These are phyloP conservation scores for Ptychochromis oligacanthus DNA, from an alignment of 2,113 vertebrate genomes.

Conservation along the genomic window DNA sequence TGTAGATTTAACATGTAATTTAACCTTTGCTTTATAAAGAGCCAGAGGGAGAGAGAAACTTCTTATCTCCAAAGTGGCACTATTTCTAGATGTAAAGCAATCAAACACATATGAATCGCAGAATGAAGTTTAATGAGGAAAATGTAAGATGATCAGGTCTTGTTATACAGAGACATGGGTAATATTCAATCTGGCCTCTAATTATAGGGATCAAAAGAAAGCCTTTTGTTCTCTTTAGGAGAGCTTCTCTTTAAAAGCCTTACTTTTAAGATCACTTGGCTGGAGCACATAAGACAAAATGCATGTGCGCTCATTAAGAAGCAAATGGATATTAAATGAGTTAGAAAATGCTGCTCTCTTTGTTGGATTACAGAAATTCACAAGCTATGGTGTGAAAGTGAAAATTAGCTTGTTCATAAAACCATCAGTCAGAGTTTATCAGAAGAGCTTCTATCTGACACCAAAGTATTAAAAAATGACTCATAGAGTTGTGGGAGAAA, in stretches of 20 bases:
- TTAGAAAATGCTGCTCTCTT: background rate
- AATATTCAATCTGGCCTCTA: slow-evolving; percentile 26
- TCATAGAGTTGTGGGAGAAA: background rate
- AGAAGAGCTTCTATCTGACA: background rate
- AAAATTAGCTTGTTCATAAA: background rate
- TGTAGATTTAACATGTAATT: background rate
- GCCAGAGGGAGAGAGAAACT: background rate
- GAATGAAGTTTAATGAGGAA: slow-evolving; percentile 30
- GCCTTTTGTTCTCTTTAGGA: slow-evolving; percentile 34
- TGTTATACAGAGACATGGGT: slow-evolving; percentile 9
- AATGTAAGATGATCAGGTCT: slow-evolving; percentile 34
- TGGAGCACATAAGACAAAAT: slow-evolving; percentile 9
- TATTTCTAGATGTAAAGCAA: background rate
- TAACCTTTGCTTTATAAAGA: slow-evolving; percentile 2
- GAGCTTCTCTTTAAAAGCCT: slow-evolving; percentile 35
- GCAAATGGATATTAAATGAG: slow-evolving; percentile 19
- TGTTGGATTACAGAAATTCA: slow-evolving; percentile 3
- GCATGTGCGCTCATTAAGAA: slow-evolving; percentile 44
- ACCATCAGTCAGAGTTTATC: slow-evolving; percentile 1
- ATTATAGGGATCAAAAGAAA: slow-evolving; percentile 65
- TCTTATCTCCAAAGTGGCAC: background rate
- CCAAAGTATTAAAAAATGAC: background rate
- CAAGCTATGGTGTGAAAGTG: background rate
- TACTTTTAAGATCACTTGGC: slow-evolving; percentile 39
- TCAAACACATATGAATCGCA: slow-evolving; percentile 7